A percentile compares a stretch with the other conserved stretches of the same genome.
phyloP scores from a whole-genome alignment of 2,888 invertebrate species.

The Limulus polyphemus region DNA sequence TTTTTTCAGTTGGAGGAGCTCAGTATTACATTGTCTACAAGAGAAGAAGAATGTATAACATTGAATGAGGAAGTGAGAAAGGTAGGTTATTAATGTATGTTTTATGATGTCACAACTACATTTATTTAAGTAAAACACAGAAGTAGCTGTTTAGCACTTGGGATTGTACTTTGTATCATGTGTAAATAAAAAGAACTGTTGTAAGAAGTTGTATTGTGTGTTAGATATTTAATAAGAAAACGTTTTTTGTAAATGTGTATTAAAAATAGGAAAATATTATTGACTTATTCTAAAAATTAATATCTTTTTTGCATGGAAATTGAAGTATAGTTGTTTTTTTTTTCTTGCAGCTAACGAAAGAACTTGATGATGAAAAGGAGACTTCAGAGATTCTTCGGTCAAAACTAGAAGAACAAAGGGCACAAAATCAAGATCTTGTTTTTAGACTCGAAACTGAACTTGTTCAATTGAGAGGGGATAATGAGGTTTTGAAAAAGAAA shows the following conservation, averaged over 20 bases:
- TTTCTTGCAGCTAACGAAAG: neutral
- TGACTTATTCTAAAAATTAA: too few relatives aligned
- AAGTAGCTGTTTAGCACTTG: too few relatives aligned
- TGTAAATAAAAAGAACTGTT: neutral
- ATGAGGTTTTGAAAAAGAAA: conserved; percentile 32
- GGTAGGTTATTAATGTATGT: conserved; percentile 22
- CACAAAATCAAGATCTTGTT: conserved; percentile 6
- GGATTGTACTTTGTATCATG: neutral
- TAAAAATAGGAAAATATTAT: too few relatives aligned
- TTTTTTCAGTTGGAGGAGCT: conserved; percentile 29
- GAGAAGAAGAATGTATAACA: conserved; percentile 28
- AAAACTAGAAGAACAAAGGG: neutral
- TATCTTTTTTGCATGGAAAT: too few relatives aligned
- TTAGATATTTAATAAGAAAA: too few relatives aligned
- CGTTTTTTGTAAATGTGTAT: too few relatives aligned
- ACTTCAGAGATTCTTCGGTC: neutral
- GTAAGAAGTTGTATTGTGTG: neutral
- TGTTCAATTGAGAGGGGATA: conserved; percentile 30
- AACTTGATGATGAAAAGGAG: neutral
- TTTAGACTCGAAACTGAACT: too few relatives aligned
- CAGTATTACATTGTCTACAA: conserved; percentile 19
- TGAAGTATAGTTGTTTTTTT: too few relatives aligned
- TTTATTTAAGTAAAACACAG: too few relatives aligned
- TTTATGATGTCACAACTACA: too few relatives aligned
- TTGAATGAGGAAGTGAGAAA: conserved; percentile 27